phyloP scores from a whole-genome alignment of 2,888 invertebrate species.

The Rhynchonema sp. region DNA sequence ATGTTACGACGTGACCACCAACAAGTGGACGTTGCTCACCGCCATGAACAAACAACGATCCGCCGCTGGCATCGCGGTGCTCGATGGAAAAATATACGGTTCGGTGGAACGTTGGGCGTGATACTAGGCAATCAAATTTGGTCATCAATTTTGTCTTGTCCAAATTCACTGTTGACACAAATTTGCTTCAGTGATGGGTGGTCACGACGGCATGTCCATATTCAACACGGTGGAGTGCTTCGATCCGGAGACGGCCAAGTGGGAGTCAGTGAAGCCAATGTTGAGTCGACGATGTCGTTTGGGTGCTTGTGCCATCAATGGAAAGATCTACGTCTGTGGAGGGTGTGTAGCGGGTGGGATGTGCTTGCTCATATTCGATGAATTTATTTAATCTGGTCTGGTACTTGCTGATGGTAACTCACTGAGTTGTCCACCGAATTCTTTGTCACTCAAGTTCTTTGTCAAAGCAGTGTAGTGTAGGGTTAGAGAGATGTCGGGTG shows the following conservation, averaged over 20 bases:
- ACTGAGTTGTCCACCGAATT: too few relatives aligned
- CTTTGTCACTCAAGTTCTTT: too few relatives aligned
- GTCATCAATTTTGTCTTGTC: background rate
- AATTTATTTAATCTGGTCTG: background rate
- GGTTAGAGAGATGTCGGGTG: too few relatives aligned
- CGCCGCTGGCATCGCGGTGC: constrained; percentile 33
- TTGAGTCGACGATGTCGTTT: constrained; percentile 57
- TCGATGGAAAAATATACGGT: constrained; percentile 32
- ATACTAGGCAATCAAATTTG: background rate
- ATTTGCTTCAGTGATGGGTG: constrained; percentile 42
- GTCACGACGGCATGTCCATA: constrained; percentile 63
- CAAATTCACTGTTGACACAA: constrained; percentile 26
- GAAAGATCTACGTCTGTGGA: constrained; percentile 61
- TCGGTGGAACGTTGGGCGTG: background rate
- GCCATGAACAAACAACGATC: constrained; percentile 33
- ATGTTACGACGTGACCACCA: constrained; percentile 21
- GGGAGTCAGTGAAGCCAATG: constrained; percentile 58
- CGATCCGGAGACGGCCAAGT: constrained; percentile 50
- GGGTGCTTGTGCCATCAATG: constrained; percentile 58
- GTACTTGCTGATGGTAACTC: too few relatives aligned
- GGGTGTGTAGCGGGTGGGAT: constrained; percentile 31
- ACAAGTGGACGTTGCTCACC: constrained; percentile 27
- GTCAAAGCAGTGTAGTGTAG: too few relatives aligned
- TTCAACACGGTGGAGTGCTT: constrained; percentile 48
- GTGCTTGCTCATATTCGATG: background rate